Percentiles rank a stretch among this genome's conserved stretches.
These are phyloP conservation scores for Eubasilissa splendida DNA, from an alignment of 2,888 invertebrate species.

Conservation along the genomic window DNA sequence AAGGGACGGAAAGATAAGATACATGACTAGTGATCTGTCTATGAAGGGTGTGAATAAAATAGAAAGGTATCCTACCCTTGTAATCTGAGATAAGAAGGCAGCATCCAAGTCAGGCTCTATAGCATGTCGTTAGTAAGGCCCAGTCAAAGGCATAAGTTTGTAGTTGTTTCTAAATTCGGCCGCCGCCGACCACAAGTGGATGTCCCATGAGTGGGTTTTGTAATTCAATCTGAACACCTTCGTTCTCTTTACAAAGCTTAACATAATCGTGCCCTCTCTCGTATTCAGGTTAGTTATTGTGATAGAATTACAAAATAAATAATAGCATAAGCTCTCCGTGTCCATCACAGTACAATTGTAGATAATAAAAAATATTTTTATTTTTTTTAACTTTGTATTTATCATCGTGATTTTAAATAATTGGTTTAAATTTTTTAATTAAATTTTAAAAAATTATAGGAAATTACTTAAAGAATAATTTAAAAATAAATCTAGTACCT, in stretches of 20 bases:
- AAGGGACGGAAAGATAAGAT: conserved; percentile 46
- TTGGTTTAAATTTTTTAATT: too few relatives aligned
- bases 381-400: too few relatives aligned
- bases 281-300: too few relatives aligned
- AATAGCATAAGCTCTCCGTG: too few relatives aligned
- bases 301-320: too few relatives aligned
- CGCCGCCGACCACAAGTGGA: conserved; percentile 41
- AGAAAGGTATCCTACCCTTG: conserved; percentile 39
- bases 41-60: conserved; percentile 45
- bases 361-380: too few relatives aligned
- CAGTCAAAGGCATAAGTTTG: conserved; percentile 40
- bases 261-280: too few relatives aligned
- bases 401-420: too few relatives aligned
- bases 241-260: conserved; percentile 7
- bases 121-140: conserved; percentile 47
- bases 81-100: conserved; percentile 50
- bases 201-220: conserved; percentile 1
- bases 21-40: conserved; percentile 53
- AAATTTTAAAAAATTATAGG: too few relatives aligned
- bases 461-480: too few relatives aligned
- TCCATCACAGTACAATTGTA: too few relatives aligned
- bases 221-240: conserved; percentile 21
- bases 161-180: conserved; percentile 47
- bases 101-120: conserved; percentile 49
- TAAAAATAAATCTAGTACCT: too few relatives aligned